A percentile compares a stretch with the other conserved stretches of the same genome.
Evolutionary conservation across 2,888 invertebrate genomes (phyloP).

Genomic region (Trachelus stipa): DNA sequence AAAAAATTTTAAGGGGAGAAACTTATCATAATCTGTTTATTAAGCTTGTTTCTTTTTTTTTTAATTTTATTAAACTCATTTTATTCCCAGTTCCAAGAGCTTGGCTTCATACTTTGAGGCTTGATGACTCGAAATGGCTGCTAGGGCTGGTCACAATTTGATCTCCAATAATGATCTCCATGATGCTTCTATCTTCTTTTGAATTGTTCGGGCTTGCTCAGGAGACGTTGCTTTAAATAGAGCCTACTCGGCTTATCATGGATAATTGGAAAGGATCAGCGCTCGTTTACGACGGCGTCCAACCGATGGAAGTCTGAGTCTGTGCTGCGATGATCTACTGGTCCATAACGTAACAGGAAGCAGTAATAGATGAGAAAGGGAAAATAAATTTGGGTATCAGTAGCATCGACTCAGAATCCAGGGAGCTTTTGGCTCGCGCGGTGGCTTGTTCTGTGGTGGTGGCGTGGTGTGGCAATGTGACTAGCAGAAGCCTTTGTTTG

Average conservation of each 20-base stretch:
- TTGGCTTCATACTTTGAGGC: not conserved
- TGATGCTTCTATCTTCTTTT: not conserved
- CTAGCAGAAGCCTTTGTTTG: conserved; percentile 64
- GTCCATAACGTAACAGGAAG: not conserved
- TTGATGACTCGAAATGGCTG: not conserved
- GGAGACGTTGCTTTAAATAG: not conserved
- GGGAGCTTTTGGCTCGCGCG: conserved; percentile 20
- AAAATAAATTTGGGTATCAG: not conserved
- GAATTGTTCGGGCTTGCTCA: not conserved
- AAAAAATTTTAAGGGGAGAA: not conserved
- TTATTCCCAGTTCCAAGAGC: not conserved
- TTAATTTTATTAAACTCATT: not conserved
- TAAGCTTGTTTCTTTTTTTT: not conserved
- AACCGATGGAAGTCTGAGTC: not conserved
- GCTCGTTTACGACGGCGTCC: not conserved
- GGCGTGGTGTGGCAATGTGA: conserved; percentile 62
- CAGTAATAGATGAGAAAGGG: not conserved
- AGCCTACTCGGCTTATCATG: not conserved
- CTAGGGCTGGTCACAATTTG: not conserved
- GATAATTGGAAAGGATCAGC: not conserved
- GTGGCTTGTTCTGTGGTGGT: conserved; percentile 57
- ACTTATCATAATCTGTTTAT: not conserved
- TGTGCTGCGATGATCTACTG: not conserved
- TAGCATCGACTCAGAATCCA: not conserved
- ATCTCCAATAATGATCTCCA: not conserved